Evolutionary conservation across 1,140 invertebrate genomes (phyloP), one percentile per base, ranked within the genome.

Genomic region (Diabrotica undecimpunctata): DNA sequence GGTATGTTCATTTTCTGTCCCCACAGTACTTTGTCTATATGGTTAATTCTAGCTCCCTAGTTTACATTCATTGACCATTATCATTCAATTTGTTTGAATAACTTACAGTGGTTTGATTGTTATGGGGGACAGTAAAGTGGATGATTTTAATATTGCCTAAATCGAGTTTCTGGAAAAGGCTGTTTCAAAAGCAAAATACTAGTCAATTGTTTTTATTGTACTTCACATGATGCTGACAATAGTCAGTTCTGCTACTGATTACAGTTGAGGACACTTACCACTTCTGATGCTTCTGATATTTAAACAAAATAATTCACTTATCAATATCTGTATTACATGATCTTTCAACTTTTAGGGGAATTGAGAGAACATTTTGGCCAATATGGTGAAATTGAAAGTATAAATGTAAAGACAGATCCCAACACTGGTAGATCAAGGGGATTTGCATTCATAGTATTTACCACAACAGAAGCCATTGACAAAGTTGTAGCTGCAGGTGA

Each of bases 391-490:
- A 95, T 96, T 72, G 92, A 94, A 76, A 94, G 93, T 79, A 93
- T 95, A 74, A 96, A 94, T 84, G 91, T 96, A 7, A 96, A 96
- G 81, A 95, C 92, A 78, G 93, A 96, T 80, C 90, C 92, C 11
- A 90, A 90, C 74, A 95, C 93, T 39, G 93, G 93, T 54, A 83
- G 93, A 73, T 95, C 93, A 25, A 82, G 95, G 80, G 94, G 94
- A 41, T 97, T 97, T 78, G 94, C 94, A 54, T 98, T 98, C 78
- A 95, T 98, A 73, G 95, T 97, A 14, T 98, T 97, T 79, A 90
- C 91, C 69, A 84, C 86, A 65, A 88, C 92, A 63, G 92, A 94
- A 74, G 89, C 92, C 53, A 89, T 97, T 64, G 94, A 97, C 71
- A 94, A 95, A 84, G 94, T 96, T 59, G 88, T 93, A 80, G 85